Evolutionary conservation across 1,140 invertebrate genomes (phyloP).

Genomic region (Zaprionus africanus): DNA sequence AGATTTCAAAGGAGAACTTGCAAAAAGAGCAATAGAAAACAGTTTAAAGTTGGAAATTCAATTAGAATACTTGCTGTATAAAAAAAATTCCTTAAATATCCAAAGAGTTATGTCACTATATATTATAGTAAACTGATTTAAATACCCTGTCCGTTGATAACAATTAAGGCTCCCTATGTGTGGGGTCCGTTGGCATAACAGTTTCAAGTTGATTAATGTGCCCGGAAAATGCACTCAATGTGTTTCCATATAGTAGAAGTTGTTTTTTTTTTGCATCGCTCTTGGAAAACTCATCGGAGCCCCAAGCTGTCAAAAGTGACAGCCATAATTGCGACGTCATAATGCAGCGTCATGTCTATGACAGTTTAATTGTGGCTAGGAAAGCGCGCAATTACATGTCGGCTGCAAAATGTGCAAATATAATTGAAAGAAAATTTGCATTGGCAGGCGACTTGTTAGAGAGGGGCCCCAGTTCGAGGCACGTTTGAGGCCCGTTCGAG

Average conservation of each 20-base stretch:
- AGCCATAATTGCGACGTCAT: constrained; percentile 79
- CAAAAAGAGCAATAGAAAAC: not conserved
- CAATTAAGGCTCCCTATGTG: not conserved
- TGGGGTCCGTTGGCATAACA: not conserved
- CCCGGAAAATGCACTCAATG: constrained; percentile 34
- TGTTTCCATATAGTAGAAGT: not conserved
- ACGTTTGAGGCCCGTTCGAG: constrained; percentile 1
- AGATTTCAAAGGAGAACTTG: not conserved
- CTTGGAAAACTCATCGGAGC: constrained; percentile 49
- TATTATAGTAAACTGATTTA: not conserved
- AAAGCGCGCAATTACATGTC: constrained; percentile 80
- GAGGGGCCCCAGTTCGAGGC: not conserved
- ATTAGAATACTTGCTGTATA: not conserved
- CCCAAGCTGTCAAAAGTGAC: constrained; percentile 71
- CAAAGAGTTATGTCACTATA: not conserved
- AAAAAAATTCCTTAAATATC: not conserved
- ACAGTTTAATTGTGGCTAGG: constrained; percentile 81
- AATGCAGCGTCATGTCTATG: constrained; percentile 77
- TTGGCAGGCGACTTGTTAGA: constrained; percentile 59
- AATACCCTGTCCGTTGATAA: not conserved
- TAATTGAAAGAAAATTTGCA: constrained; percentile 78
- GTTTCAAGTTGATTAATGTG: not conserved
- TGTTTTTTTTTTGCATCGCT: not conserved
- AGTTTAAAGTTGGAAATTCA: not conserved
- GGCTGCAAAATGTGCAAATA: constrained; percentile 51